Base-by-base conservation (phyloP, 1,140 invertebrate species). In the Pseudobourletiella spinata region DNA sequence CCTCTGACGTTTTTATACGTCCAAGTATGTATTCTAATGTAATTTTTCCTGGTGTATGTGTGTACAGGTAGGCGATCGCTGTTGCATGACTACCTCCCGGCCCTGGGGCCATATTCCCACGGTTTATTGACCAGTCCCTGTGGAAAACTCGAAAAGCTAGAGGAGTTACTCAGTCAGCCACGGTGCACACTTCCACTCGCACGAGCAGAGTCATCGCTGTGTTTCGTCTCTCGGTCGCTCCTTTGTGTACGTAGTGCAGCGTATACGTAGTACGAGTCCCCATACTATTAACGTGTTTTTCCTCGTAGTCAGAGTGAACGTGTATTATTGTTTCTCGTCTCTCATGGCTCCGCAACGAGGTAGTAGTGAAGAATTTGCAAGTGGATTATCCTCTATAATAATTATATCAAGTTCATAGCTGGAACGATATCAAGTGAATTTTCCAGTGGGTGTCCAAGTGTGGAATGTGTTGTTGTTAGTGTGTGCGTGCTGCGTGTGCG, bases 61-160 rank as follows among this genome's bases (percentile, higher is more conserved):
- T 29, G 28, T 18, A 30, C 52, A 61, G 59, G 55, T 57, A 64
- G 63, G 54, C 29, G 59, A 64, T 54, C 51, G 44, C 26, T 54
- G 57, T 66, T 66, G 57, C 64, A 63, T 63, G 60, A 66, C 60
- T 61, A 48, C 56, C 48, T 52, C 44, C 61, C 61, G 44, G 51
- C 18, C 59, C 65, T 46, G 32, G 43, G 43, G 65, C 56, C 51
- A 56, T 57, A 62, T 64, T 69, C 68, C 64, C 68, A 69, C 68
- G 68, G 68, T 69, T 69, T 69, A 66, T 69, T 69, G 68, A 69
- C 68, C 68, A 69, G 67, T 65, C 59, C 60, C 43, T 56, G 56
- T 66, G 52, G 64, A 57, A 55, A 63, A 50, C 29, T 63, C 46
- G 52, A 55, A 22, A 55, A 39, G 52, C n/a, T 8, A 55, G n/a